Percentiles rank a stretch among this genome's conserved stretches.
Evolutionary conservation across 1,140 invertebrate species (phyloP).

Genomic region (Sitophilus oryzae): DNA sequence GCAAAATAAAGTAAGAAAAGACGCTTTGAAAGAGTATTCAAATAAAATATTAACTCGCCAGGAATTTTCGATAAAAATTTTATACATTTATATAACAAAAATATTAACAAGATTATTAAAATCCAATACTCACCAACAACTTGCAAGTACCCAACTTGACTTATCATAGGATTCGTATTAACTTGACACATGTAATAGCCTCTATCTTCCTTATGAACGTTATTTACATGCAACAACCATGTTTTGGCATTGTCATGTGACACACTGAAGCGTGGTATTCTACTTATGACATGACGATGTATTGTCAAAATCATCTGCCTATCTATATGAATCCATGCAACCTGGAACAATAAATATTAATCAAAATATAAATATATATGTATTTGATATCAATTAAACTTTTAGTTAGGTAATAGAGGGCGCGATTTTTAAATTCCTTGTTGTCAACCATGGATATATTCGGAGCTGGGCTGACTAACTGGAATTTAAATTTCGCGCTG

Average conservation of each 20-base stretch:
- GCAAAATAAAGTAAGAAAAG: too few species aligned
- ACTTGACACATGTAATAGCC: slow-evolving; percentile 92
- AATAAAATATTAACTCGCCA: too few species aligned
- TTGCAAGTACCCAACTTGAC: slow-evolving; percentile 87
- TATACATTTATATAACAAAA: too few species aligned
- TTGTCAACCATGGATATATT: too few species aligned
- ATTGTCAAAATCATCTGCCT: slow-evolving; percentile 91
- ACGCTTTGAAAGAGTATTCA: too few species aligned
- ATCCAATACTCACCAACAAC: slow-evolving; percentile 74
- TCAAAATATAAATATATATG: too few species aligned
- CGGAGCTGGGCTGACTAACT: too few species aligned
- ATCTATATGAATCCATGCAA: slow-evolving; percentile 91
- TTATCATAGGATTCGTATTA: slow-evolving; percentile 94
- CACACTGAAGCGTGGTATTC: slow-evolving; percentile 79
- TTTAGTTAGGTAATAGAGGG: too few species aligned
- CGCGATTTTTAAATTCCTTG: too few species aligned
- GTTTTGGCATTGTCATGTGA: slow-evolving; percentile 88
- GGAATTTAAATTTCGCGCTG: too few species aligned
- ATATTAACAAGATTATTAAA: background rate
- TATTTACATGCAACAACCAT: slow-evolving; percentile 81
- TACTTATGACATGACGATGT: slow-evolving; percentile 82
- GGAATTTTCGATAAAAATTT: too few species aligned
- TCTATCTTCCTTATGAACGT: slow-evolving; percentile 81
- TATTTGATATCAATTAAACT: too few species aligned
- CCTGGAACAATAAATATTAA: slow-evolving; percentile 60